A percentile compares a stretch with the other conserved stretches of the same genome.
These are phyloP conservation scores for Nomada goodeniana DNA, from an alignment of 2,888 invertebrate genomes.

Conservation along the genomic window DNA sequence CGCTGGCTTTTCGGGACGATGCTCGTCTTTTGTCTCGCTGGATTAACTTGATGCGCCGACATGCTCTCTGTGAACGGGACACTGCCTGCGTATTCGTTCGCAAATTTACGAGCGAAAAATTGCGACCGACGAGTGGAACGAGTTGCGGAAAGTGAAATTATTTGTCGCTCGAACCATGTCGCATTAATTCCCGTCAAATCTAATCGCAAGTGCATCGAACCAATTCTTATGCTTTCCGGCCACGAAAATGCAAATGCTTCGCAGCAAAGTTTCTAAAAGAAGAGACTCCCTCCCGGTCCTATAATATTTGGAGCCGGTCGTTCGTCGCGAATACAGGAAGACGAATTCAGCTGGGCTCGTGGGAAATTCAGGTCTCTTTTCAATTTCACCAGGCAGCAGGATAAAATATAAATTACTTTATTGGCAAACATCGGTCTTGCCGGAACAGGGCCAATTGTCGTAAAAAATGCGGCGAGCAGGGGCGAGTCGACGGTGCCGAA, in stretches of 20 bases:
- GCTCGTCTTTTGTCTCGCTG: slow-evolving; percentile 58
- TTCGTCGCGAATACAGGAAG: too few species aligned
- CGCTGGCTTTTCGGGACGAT: slow-evolving; percentile 33
- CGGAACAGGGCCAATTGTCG: slow-evolving; percentile 51
- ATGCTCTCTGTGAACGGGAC: slow-evolving; percentile 40
- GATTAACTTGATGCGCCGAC: slow-evolving; percentile 64
- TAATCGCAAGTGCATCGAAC: too few species aligned
- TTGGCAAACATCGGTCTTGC: slow-evolving; percentile 38
- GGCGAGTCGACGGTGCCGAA: slow-evolving; percentile 42
- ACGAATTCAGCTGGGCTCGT: background rate
- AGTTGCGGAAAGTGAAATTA: background rate
- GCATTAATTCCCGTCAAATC: too few species aligned
- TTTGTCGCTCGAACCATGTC: too few species aligned
- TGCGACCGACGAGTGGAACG: slow-evolving; percentile 4
- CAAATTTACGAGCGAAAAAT: slow-evolving; percentile 48
- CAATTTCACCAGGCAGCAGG: background rate
- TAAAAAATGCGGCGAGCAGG: slow-evolving; percentile 48
- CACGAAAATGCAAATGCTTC: too few species aligned
- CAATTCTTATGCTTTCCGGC: too few species aligned
- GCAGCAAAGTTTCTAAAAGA: too few species aligned
- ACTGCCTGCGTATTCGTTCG: slow-evolving; percentile 57
- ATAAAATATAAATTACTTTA: slow-evolving; percentile 41
- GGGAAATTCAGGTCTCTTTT: background rate
- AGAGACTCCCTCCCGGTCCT: too few species aligned
- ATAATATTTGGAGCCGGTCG: too few species aligned